Evolutionary conservation across 2,797 vertebrate genomes (phyloP).

Genomic region (Helarctos malayanus): DNA sequence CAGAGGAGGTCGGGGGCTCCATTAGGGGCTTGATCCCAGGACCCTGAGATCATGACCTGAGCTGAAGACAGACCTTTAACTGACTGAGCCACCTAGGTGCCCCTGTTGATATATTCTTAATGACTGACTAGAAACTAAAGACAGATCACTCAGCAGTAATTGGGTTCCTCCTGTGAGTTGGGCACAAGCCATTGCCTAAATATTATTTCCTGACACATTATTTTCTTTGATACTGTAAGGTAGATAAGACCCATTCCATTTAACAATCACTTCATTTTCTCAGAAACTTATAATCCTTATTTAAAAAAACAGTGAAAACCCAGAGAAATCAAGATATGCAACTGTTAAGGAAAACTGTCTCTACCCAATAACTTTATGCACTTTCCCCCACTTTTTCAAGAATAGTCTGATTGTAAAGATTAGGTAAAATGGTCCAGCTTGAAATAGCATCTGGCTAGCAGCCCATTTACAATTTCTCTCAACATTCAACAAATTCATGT

Average conservation of each 20-base stretch:
- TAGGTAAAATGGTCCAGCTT: constrained; percentile 3
- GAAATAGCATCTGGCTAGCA: background rate
- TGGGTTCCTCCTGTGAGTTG: background rate
- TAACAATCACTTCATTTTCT: background rate
- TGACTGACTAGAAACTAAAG: background rate
- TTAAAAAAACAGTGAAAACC: background rate
- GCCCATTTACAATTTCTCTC: background rate
- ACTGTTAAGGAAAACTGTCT: background rate
- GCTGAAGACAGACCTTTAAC: background rate
- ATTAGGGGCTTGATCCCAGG: background rate
- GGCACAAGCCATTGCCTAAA: background rate
- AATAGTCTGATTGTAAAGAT: constrained; percentile 41
- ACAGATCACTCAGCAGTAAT: background rate
- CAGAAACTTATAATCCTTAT: background rate
- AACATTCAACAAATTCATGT: background rate
- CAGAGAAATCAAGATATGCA: background rate
- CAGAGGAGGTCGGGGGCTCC: too few species aligned
- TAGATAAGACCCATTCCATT: background rate
- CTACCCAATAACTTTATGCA: background rate
- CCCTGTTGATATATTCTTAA: background rate
- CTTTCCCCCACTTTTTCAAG: background rate
- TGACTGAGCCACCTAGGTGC: background rate
- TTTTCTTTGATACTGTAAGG: background rate
- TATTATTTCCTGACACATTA: constrained; percentile 7
- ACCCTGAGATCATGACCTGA: background rate